These are phyloP conservation scores for Drosophila navojoa DNA, from an alignment of 1,140 invertebrate species.

Conservation along the genomic window DNA sequence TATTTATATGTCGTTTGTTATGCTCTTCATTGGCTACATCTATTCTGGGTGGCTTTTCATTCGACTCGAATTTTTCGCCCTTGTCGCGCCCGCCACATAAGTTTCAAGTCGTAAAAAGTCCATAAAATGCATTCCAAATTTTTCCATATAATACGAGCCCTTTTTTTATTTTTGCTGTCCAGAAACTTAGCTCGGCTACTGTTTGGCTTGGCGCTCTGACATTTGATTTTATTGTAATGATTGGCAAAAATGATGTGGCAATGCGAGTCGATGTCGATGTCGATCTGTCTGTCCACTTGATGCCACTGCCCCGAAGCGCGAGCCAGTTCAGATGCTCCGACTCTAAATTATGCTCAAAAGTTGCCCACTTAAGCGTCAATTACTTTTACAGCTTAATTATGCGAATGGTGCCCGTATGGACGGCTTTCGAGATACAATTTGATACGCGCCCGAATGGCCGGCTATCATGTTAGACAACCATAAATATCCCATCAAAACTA, in stretches of 20 bases:
- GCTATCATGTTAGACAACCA: constrained; percentile 61
- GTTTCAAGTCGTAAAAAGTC: constrained; percentile 80
- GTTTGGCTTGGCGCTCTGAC: constrained; percentile 33
- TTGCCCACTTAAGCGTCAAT: constrained; percentile 73
- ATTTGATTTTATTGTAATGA: constrained; percentile 78
- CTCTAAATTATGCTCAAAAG: constrained; percentile 71
- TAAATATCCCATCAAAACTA: constrained; percentile 65
- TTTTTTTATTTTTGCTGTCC: background rate
- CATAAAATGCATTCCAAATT: constrained; percentile 79
- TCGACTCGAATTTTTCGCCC: constrained; percentile 20
- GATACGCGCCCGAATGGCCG: constrained; percentile 25
- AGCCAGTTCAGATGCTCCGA: background rate
- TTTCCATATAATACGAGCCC: constrained; percentile 42
- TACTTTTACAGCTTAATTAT: constrained; percentile 79
- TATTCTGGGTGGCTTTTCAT: constrained; percentile 43
- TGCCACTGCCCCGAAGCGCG: background rate
- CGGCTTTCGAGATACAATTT: constrained; percentile 5
- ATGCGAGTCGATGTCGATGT: constrained; percentile 46
- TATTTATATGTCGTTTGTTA: constrained; percentile 79
- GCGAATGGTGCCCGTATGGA: constrained; percentile 57
- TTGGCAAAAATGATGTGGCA: constrained; percentile 77
- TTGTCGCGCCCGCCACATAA: constrained; percentile 64
- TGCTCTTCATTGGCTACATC: constrained; percentile 65
- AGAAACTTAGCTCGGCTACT: constrained; percentile 27
- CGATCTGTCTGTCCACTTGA: constrained; percentile 7